phyloP scores from a whole-genome alignment of 2,113 vertebrate species.

The Columba janthina region DNA sequence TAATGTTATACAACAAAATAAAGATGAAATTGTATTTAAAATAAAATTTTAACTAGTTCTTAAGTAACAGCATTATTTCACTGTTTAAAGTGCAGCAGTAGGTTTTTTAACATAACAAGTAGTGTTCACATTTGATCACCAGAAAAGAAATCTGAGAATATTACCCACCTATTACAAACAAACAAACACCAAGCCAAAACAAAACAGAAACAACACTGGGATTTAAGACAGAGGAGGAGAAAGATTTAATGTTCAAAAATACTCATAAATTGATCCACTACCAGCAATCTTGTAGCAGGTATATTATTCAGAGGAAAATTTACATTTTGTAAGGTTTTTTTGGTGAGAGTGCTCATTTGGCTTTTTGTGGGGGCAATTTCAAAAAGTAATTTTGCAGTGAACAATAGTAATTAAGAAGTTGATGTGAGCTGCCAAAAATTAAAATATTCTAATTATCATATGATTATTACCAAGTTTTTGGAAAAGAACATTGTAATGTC shows the following conservation, averaged over 20 bases:
- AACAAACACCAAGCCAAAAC: too few species aligned
- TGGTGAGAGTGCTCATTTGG: accelerated
- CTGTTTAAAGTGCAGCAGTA: too few species aligned
- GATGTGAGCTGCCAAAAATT: not conserved
- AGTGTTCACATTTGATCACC: not conserved
- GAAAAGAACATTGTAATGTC: not conserved
- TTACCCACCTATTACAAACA: not conserved
- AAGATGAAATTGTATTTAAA: not conserved
- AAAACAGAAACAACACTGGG: not conserved
- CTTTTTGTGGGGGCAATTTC: not conserved
- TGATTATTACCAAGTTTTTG: not conserved
- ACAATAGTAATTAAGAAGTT: not conserved
- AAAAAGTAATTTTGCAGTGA: not conserved
- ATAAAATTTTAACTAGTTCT: not conserved
- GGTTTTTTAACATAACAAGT: not conserved
- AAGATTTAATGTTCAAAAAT: not conserved
- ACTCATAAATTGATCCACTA: not conserved
- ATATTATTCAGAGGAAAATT: not conserved
- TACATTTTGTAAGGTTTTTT: not conserved
- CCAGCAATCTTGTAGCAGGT: not conserved
- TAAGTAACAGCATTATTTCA: not conserved
- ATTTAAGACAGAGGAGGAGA: not conserved
- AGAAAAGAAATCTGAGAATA: not conserved
- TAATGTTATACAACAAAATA: not conserved
- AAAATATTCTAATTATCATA: not conserved